Evolutionary conservation across 2,113 vertebrate genomes (phyloP).

Genomic region (Atlantisia rogersi): DNA sequence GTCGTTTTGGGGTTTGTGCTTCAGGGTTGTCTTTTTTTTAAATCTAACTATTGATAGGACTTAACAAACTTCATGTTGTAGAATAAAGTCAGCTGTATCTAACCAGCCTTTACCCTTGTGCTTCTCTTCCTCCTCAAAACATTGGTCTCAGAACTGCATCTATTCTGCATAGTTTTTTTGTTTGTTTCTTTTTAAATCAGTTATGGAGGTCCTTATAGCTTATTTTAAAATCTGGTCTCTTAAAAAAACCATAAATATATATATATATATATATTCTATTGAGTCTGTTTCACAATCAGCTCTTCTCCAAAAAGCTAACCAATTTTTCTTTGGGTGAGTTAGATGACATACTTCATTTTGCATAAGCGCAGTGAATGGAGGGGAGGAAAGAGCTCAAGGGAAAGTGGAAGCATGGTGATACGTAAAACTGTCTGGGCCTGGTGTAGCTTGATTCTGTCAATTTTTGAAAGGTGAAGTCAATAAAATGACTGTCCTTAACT

Average conservation of each 20-base stretch:
- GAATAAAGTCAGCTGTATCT: neutral
- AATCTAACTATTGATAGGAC: neutral
- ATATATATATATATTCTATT: neutral
- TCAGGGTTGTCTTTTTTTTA: neutral
- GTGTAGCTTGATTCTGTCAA: neutral
- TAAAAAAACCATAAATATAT: neutral
- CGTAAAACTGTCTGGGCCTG: neutral
- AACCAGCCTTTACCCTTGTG: neutral
- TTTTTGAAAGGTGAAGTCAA: neutral
- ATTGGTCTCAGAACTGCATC: neutral
- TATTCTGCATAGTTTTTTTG: neutral
- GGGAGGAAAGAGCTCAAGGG: conserved; percentile 16
- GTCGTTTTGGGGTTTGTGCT: too few relatives aligned
- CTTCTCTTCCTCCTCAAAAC: conserved; percentile 9
- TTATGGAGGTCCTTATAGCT: neutral
- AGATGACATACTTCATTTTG: neutral
- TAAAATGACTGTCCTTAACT: neutral
- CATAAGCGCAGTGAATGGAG: neutral
- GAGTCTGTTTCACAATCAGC: neutral
- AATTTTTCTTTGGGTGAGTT: neutral
- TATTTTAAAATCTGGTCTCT: neutral
- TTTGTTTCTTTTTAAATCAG: neutral
- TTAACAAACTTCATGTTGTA: neutral
- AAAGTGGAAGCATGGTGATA: neutral
- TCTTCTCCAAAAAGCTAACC: neutral